A percentile compares a stretch with the other conserved stretches of the same genome.
Evolutionary conservation across 2,797 vertebrate genomes (phyloP).

Genomic region (Fistularia commersonii): DNA sequence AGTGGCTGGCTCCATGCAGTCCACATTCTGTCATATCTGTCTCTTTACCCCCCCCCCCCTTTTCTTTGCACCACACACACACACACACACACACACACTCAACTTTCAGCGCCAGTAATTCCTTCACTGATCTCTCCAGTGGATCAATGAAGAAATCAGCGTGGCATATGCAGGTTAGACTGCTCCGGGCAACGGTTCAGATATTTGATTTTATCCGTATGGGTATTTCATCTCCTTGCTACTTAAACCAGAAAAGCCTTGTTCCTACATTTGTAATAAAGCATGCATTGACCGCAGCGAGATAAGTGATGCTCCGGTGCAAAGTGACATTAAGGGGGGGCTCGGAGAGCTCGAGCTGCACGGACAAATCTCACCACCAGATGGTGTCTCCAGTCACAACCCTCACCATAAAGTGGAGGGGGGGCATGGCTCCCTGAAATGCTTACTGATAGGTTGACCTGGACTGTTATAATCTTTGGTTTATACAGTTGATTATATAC

Average conservation of each 20-base stretch:
- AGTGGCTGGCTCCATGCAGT: conserved; percentile 71
- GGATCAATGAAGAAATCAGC: conserved; percentile 37
- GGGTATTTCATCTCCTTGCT: conserved; percentile 6
- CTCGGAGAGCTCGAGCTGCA: conserved; percentile 21
- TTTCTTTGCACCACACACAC: conserved; percentile 4
- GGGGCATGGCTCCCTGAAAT: conserved; percentile 46
- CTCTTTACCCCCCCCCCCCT: neutral
- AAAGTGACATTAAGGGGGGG: conserved; percentile 2
- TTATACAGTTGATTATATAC: conserved; percentile 40
- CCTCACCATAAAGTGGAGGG: conserved; percentile 45
- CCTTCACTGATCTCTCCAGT: conserved; percentile 53
- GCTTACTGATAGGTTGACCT: conserved; percentile 47
- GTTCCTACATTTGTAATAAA: conserved; percentile 10
- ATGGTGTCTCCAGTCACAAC: conserved; percentile 60
- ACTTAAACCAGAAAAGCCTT: conserved; percentile 3
- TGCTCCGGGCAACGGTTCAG: conserved; percentile 31
- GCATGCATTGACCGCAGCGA: conserved; percentile 6
- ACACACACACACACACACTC: conserved; percentile 27
- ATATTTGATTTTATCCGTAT: conserved; percentile 27
- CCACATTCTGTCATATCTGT: conserved; percentile 68
- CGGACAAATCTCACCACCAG: conserved; percentile 63
- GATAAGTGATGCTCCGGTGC: conserved; percentile 23
- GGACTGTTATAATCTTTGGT: conserved; percentile 36
- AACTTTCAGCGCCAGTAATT: conserved; percentile 56
- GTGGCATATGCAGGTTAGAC: conserved; percentile 30